A percentile compares a stretch with the other conserved stretches of the same genome.
Conservation (phyloP, 2,888 invertebrate genomes). For the Conistra vaccinii region DNA sequence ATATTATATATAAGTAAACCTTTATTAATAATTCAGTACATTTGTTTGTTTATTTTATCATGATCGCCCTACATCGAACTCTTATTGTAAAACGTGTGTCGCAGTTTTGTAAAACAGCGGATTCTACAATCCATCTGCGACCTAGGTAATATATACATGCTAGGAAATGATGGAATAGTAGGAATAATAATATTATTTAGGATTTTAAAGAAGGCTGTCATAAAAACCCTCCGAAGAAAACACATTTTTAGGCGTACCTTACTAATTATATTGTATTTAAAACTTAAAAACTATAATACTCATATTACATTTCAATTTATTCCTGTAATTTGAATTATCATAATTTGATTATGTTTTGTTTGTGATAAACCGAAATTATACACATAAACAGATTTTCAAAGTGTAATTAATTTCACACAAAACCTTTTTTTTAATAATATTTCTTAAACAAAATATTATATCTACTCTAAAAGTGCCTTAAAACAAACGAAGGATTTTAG, state of each 20-base stretch:
- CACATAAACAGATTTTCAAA: constrained; percentile 11
- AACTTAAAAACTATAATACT: constrained; percentile 65
- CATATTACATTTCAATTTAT: constrained; percentile 47
- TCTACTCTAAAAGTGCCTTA: constrained; percentile 33
- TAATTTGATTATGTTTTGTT: constrained; percentile 57
- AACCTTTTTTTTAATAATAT: not conserved
- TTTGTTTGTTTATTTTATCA: too few species aligned
- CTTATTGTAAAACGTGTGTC: too few species aligned
- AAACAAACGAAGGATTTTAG: constrained; percentile 34
- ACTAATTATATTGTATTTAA: constrained; percentile 56
- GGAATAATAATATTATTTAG: constrained; percentile 9
- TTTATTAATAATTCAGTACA: too few species aligned
- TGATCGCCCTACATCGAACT: too few species aligned
- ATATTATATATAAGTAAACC: too few species aligned
- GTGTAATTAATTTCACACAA: constrained; percentile 27
- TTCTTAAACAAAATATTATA: constrained; percentile 15
- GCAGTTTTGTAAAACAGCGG: too few species aligned
- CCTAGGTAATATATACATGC: not conserved
- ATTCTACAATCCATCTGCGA: too few species aligned
- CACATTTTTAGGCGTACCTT: constrained; percentile 41
- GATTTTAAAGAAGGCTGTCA: not conserved
- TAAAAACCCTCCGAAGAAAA: constrained; percentile 26
- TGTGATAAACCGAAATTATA: constrained; percentile 12
- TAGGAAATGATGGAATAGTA: constrained; percentile 1
- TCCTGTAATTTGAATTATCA: constrained; percentile 55